Percentiles rank a stretch among this genome's conserved stretches.
These are phyloP conservation scores for Tipula vernalis DNA, from an alignment of 2,888 invertebrate genomes.

Conservation along the genomic window DNA sequence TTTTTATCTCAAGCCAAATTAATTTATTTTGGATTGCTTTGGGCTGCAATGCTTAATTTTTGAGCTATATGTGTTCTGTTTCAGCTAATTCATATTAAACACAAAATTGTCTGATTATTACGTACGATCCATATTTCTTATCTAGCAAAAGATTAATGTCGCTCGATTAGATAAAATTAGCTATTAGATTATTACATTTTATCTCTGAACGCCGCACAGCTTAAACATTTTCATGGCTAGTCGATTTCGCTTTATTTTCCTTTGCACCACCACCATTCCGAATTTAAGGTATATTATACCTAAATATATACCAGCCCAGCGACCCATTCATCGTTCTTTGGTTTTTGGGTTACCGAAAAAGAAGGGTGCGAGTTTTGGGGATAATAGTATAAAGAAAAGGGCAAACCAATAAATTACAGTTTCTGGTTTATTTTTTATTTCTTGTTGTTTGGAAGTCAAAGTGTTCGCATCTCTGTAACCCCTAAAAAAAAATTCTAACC, in stretches of 20 bases:
- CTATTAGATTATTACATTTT: neutral
- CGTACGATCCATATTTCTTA: neutral
- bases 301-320: neutral
- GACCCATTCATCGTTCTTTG: neutral
- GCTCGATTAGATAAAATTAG: neutral
- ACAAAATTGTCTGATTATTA: neutral
- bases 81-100: neutral
- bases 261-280: neutral
- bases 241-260: neutral
- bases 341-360: neutral
- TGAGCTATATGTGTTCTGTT: no score
- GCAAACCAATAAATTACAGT: conserved; percentile 4
- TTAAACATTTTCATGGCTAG: neutral
- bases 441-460: neutral
- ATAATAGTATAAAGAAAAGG: neutral
- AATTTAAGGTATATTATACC: neutral
- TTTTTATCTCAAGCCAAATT: no score
- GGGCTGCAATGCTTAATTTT: no score
- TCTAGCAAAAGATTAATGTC: neutral
- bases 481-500: neutral
- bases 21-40: no score
- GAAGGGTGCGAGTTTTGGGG: neutral
- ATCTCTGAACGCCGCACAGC: neutral
- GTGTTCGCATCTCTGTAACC: neutral
- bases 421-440: neutral